Evolutionary conservation across 2,888 invertebrate species (phyloP).

Genomic region (Anodontia alba): DNA sequence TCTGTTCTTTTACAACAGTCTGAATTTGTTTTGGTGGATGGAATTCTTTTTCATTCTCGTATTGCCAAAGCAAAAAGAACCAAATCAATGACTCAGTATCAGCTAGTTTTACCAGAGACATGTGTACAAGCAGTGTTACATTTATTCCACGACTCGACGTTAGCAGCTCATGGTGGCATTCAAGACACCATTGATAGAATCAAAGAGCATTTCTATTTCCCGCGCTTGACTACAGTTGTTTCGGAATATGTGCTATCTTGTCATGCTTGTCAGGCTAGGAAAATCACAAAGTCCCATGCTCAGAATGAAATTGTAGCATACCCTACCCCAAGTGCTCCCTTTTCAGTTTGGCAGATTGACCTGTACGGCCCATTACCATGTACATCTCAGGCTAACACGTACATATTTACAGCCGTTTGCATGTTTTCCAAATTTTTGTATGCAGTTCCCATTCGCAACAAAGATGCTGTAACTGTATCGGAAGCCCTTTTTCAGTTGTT

Average conservation of each 20-base stretch:
- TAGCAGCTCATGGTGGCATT: constrained; percentile 49
- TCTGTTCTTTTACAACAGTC: constrained; percentile 30
- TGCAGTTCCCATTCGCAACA: constrained; percentile 34
- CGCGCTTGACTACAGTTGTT: constrained; percentile 22
- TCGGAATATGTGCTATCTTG: constrained; percentile 43
- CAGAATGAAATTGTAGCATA: constrained; percentile 43
- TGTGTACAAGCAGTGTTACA: constrained; percentile 24
- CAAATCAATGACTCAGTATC: constrained; percentile 16
- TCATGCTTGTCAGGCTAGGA: constrained; percentile 42
- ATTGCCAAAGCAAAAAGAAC: constrained; percentile 11
- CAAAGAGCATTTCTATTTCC: constrained; percentile 41
- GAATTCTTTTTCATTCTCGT: constrained; percentile 30
- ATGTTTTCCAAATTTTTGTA: constrained; percentile 47
- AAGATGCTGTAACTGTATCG: constrained; percentile 44
- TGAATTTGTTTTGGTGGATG: constrained; percentile 34
- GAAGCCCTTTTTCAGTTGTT: constrained; percentile 33
- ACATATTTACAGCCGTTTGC: constrained; percentile 50
- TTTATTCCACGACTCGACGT: constrained; percentile 36
- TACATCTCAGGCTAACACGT: constrained; percentile 28
- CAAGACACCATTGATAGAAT: constrained; percentile 42
- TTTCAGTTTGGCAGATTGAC: constrained; percentile 58
- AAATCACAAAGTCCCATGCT: too few species aligned
- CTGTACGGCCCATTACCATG: constrained; percentile 38
- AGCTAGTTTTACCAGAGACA: constrained; percentile 33
- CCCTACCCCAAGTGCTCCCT: constrained; percentile 43